Base-by-base conservation (phyloP, 1,140 invertebrate genomes). In the Pseudomyrmex dendroicus region DNA sequence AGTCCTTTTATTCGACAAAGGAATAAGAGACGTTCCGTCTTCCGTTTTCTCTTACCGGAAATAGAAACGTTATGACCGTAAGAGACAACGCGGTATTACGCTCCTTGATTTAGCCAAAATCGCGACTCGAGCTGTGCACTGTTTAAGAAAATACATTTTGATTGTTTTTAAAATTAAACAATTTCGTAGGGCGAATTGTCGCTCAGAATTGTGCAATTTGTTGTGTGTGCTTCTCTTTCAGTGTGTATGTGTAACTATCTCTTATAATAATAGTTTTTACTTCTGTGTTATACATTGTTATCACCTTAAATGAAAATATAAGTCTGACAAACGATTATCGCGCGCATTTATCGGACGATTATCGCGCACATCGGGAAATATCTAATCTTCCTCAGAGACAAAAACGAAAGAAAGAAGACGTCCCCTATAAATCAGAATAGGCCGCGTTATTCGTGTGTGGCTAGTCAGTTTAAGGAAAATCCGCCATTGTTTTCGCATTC, bases 401-500 rank as follows among this genome's bases (percentile, higher is more conserved):
- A 78, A 35, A 80, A 67, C 13, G 25, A 78, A 17, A 15, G 63
- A 62, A 52, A 84, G 82, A 78, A 50, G 68, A 35, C 5, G 7
- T 83, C 50, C 20, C 35, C 84, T 86, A 87, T 91, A 89, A 90
- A 91, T 91, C 90, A 91, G 87, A 80, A 86, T 86, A 87, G 88
- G 73, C 64, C 84, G 82, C 84, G 86, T 74, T 91, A 88, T 87
- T 85, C 87, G 87, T 85, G 89, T 77, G 80, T 73, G 83, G 78
- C 88, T 85, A 87, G 89, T 91, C 87, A 84, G 89, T 89, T 91
- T 88, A 88, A 87, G 86, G 90, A 91, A 93, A 92, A 92, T 92
- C 89, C 89, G 83, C 92, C 89, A 92, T 93, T 93, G 92, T 93
- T 93, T 93, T 91, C 91, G 85, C 90, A 78, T 91, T 89, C 87